Base-by-base conservation (phyloP, 2,797 vertebrate species). In the Macroramphosus scolopax region DNA sequence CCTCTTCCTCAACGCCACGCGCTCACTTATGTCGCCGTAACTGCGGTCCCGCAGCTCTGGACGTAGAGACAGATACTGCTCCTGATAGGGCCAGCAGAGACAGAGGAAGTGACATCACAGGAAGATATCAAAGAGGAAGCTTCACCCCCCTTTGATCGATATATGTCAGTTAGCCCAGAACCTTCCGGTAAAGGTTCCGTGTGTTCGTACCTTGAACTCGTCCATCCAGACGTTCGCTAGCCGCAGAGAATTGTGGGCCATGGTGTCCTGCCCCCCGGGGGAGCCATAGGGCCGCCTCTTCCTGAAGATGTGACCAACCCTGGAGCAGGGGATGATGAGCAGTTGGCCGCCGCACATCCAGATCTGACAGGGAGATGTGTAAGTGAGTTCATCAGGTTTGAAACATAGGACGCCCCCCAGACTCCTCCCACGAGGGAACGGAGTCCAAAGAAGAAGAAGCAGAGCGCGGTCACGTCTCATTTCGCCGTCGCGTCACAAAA, bases 261-360 rank as follows among this genome's bases (percentile, higher is more conserved):
- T 98, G 4, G 96, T 98, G 85, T 98, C 96, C 75, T 93, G 93
- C 0, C 96, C 95, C 0, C 94, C 93, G 0, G 95, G 96, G 0
- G 96, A 98, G 2, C 95, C 95, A 1, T 98, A 98, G 0, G 96
- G 96, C 0, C 96, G 89, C 12, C 96, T 85, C 68, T 98, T 98
- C 14, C 96, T 93, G 83, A 98, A 98, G 60, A 98, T 97, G 68
- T 98, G 96, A 2, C 96, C 96, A 0, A 98, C 95, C 36, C 96
- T 88, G 51, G 95, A 97, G 83, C 96, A 98, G 1, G 95, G 95
- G 52, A 97, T 88, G 81, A 98, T 98, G 50, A 96, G 75, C 37
- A 98, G 92, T 71, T 88, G 89, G 0, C 96, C 96, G 0, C 95
- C 96, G 48, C 96, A 98, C 96, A 97, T 98, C 96, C 96, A 98